Evolutionary conservation across 2,888 invertebrate genomes (phyloP), one percentile per base, ranked within the genome.

Genomic region (Timandra comae): DNA sequence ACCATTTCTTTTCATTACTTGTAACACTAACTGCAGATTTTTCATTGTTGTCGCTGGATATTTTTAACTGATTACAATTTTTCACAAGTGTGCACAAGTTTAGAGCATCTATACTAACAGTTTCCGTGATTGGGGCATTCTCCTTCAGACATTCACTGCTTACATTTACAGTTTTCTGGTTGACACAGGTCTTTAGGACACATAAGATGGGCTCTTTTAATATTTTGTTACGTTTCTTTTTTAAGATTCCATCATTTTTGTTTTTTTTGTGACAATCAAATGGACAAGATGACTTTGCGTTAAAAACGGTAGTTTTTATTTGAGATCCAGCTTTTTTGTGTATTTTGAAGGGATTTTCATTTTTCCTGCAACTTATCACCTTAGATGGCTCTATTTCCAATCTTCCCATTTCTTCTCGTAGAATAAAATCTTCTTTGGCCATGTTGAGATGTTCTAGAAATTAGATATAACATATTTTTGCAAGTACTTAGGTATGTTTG

Each of bases 171-270:
- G 33, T 49, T 25, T 44, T 51, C 36, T 49, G 52, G 41, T 45
- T 60, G 25, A 46, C 46, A 44, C 46, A 49, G 37, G 47, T 62
- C 43, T 72, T 72, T 30, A 88, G 59, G 44, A 88, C 70, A 56
- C 87, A 88, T 42, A 89, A 62, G 29, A 88, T 73, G 20, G 89
- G 89, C 49, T 89, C 88, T 46, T 84, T 87, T 19, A 90, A 59
- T 38, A 89, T 64, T 66, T 84, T 88, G 43, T 66, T 76, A 35
- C 57, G 64, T 57, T 75, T 81, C 49, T 72, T 79, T 67, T 85
- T 81, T 42, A 52, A 57, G 34, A 77, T 72, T 33, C 64, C 52
- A 41, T 58, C 30, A 35, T 54, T 63, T 48, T 55, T 63, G 24
- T 49, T 56, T 44, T 59, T 69, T 46, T 63, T 77, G 38, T 58